Conservation (phyloP, 2,888 invertebrate species). For the Eristalinus sepulchralis region DNA sequence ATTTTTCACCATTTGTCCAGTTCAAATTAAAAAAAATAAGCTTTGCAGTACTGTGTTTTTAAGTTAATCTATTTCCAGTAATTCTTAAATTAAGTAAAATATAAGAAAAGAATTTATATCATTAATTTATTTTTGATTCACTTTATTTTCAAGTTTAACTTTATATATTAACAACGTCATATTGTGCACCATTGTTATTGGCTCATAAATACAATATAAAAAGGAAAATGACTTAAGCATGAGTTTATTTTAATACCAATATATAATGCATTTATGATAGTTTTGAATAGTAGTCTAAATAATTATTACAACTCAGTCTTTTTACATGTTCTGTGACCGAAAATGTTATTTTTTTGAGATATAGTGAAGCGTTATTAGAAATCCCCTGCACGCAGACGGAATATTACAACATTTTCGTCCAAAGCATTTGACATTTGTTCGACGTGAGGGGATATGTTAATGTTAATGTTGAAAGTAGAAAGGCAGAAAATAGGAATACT, state of each 20-base stretch:
- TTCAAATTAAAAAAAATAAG: neutral
- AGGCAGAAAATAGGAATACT: neutral
- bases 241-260: neutral
- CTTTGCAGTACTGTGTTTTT: neutral
- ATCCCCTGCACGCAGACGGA: too few relatives aligned
- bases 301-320: neutral
- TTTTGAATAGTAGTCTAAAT: neutral
- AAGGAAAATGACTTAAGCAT: neutral
- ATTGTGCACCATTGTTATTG: neutral
- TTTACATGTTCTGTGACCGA: neutral
- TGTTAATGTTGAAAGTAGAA: too few relatives aligned
- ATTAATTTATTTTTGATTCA: neutral
- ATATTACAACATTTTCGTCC: too few relatives aligned
- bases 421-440: too few relatives aligned
- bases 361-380: too few relatives aligned
- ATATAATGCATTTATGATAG: neutral
- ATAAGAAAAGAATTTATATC: neutral
- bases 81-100: neutral
- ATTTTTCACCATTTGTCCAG: neutral
- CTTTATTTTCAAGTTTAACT: neutral
- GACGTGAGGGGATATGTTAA: too few relatives aligned
- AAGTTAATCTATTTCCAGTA: neutral
- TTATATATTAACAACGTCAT: neutral
- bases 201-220: neutral
- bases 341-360: neutral